Percentiles rank a stretch among this genome's conserved stretches.
These are phyloP conservation scores for Tichodroma muraria DNA, from an alignment of 2,113 vertebrate genomes.

Conservation along the genomic window DNA sequence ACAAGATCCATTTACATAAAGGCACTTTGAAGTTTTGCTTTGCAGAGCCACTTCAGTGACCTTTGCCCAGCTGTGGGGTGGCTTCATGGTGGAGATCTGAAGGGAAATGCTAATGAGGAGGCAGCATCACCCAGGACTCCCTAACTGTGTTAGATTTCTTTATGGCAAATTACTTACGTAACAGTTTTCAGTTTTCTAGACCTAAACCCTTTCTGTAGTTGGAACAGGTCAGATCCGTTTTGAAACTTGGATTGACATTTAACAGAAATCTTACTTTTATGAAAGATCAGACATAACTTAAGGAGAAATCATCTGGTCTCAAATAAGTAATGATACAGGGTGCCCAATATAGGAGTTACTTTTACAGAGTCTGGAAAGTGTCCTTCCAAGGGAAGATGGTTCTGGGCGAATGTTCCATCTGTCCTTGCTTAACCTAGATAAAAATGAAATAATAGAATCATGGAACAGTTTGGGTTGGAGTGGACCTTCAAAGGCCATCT, in stretches of 20 bases:
- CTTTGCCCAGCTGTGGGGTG: not conserved
- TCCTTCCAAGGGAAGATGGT: not conserved
- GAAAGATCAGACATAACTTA: not conserved
- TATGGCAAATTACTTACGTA: not conserved
- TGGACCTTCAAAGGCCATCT: not conserved
- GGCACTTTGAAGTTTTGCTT: not conserved
- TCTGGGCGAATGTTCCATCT: not conserved
- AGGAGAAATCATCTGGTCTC: not conserved
- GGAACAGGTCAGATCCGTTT: not conserved
- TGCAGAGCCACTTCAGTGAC: not conserved
- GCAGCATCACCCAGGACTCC: not conserved
- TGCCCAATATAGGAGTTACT: not conserved
- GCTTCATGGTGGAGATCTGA: not conserved
- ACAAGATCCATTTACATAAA: not conserved
- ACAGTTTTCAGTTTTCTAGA: not conserved
- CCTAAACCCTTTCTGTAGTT: not conserved
- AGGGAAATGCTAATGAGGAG: not conserved
- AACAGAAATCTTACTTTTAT: not conserved
- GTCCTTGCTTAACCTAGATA: not conserved
- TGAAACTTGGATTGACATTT: not conserved
- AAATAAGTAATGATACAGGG: not conserved
- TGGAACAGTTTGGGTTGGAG: not conserved
- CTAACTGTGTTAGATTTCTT: not conserved
- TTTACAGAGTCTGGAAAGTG: not conserved
- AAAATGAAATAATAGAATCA: not conserved